phyloP scores from a whole-genome alignment of 92 coral and sea anemone genomes.

The Actinernus sp. region DNA sequence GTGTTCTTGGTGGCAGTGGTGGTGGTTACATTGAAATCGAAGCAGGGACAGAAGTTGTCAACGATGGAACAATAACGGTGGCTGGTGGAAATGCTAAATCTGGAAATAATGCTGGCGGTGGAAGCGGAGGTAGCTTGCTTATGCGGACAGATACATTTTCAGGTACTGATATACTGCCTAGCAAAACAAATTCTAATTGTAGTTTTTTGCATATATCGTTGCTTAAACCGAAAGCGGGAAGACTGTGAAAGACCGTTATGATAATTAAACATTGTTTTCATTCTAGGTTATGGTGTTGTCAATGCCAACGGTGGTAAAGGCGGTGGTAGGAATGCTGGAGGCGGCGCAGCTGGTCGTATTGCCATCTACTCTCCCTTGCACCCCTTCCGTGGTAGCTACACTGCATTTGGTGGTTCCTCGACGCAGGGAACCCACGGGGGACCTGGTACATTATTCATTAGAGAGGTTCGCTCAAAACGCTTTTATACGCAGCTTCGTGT shows the following conservation, averaged over 20 bases:
- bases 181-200: neutral
- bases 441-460: conserved; percentile 88
- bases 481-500: conserved; percentile 70
- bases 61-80: conserved; percentile 86
- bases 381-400: conserved; percentile 68
- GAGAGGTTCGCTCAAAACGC: conserved; percentile 73
- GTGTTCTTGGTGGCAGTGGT: conserved; percentile 80
- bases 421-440: conserved; percentile 77
- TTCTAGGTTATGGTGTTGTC: conserved; percentile 85
- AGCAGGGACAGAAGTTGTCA: conserved; percentile 75
- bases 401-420: conserved; percentile 81
- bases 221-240: too few species aligned
- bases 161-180: conserved; percentile 28
- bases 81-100: conserved; percentile 73
- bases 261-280: too few species aligned
- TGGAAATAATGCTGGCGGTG: conserved; percentile 89
- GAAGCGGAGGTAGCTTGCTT: conserved; percentile 94
- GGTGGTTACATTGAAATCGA: conserved; percentile 87
- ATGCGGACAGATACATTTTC: conserved; percentile 67
- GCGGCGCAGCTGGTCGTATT: conserved; percentile 96
- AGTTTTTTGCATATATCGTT: too few species aligned
- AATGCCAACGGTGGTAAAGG: conserved; percentile 87
- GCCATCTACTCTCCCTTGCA: conserved; percentile 63
- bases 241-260: too few species aligned
- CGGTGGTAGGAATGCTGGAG: conserved; percentile 84